Percentiles rank a stretch among this genome's conserved stretches.
phyloP scores from a whole-genome alignment of 2,113 vertebrate species.

The Tupaia chinensis region DNA sequence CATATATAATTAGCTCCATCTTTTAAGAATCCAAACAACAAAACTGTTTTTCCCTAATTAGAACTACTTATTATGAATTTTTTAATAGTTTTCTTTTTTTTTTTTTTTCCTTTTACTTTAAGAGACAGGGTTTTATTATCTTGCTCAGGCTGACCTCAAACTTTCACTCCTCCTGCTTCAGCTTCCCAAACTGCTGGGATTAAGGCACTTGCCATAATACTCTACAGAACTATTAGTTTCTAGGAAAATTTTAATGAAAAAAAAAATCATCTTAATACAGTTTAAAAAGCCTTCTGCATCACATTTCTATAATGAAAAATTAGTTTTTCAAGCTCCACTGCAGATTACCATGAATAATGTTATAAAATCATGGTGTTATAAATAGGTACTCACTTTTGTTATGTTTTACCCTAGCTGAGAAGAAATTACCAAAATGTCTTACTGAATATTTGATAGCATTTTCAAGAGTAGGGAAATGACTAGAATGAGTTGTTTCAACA shows the following conservation, averaged over 20 bases:
- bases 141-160: no score
- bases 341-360: not conserved
- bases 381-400: slow-evolving; percentile 5
- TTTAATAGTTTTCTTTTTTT: not conserved
- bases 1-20: slow-evolving; percentile 27
- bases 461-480: not conserved
- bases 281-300: not conserved
- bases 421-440: not conserved
- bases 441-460: not conserved
- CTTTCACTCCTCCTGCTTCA: no score
- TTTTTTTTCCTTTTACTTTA: no score
- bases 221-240: not conserved
- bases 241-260: not conserved
- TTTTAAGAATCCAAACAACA: slow-evolving; percentile 66
- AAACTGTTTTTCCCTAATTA: slow-evolving; percentile 84
- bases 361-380: slow-evolving; percentile 29
- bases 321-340: not conserved
- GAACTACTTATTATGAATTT: not conserved
- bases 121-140: no score
- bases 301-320: not conserved
- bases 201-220: no score
- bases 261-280: not conserved
- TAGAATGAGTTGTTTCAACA: not conserved
- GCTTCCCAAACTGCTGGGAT: no score
- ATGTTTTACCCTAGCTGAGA: not conserved